A percentile compares a stretch with the other conserved stretches of the same genome.
Conservation (phyloP, 2,888 invertebrate species). For the Cryptocheilus praepositus region DNA sequence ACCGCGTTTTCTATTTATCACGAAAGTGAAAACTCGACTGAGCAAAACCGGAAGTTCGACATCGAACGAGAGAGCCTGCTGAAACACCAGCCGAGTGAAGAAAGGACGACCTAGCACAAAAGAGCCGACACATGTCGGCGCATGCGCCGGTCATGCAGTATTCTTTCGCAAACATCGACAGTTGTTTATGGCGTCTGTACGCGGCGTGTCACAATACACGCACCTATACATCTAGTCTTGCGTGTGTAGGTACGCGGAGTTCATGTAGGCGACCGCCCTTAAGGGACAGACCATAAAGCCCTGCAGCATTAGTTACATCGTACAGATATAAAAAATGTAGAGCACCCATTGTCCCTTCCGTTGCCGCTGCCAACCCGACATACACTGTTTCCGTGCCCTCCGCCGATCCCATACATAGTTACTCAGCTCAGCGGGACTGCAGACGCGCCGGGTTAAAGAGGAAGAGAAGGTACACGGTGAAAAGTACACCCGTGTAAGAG, state of each 20-base stretch:
- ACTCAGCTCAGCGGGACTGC: conserved; percentile 13
- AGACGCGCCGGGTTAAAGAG: background rate
- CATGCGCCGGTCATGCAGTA: conserved; percentile 60
- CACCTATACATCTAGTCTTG: conserved; percentile 17
- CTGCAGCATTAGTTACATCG: conserved; percentile 62
- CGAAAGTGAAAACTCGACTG: too few relatives aligned
- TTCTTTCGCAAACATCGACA: conserved; percentile 59
- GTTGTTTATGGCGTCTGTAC: conserved; percentile 55
- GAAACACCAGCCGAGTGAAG: too few relatives aligned
- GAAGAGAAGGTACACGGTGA: background rate
- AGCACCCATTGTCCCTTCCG: conserved; percentile 34
- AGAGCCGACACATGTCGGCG: too few relatives aligned
- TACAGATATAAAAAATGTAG: conserved; percentile 63
- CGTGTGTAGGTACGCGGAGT: conserved; percentile 4
- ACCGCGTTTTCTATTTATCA: background rate
- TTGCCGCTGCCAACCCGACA: background rate
- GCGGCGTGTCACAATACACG: conserved; percentile 29
- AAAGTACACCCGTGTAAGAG: too few relatives aligned
- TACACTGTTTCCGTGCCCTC: background rate
- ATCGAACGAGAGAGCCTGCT: too few relatives aligned
- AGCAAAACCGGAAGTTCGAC: too few relatives aligned
- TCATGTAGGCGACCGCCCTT: conserved; percentile 7
- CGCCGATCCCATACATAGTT: conserved; percentile 39
- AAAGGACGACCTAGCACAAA: too few relatives aligned
- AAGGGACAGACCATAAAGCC: conserved; percentile 45